Conservation (phyloP, 1,140 invertebrate species). For the Delia radicum region DNA sequence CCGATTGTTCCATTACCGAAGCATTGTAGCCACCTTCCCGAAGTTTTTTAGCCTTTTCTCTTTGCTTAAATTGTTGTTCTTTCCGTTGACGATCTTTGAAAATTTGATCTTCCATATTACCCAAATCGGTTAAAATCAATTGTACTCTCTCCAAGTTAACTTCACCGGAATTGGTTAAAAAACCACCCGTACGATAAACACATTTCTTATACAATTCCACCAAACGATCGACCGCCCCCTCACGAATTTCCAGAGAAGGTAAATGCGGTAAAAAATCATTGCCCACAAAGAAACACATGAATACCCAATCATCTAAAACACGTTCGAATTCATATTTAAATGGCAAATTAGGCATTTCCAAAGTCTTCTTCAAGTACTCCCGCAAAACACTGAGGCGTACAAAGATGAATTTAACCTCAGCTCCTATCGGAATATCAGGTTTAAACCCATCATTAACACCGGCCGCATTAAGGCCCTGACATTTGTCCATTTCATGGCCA, state of each 20-base stretch:
- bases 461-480: constrained; percentile 67
- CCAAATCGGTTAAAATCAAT: constrained; percentile 90
- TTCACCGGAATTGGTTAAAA: constrained; percentile 91
- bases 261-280: constrained; percentile 99
- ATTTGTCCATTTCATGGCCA: constrained; percentile 96
- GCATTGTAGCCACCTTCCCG: constrained; percentile 51
- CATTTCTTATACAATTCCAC: constrained; percentile 93
- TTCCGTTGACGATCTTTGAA: constrained; percentile 88
- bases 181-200: constrained; percentile 93
- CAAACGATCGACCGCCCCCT: constrained; percentile 95
- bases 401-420: constrained; percentile 84
- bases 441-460: constrained; percentile 41
- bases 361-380: constrained; percentile 92
- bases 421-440: constrained; percentile 60
- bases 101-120: constrained; percentile 95
- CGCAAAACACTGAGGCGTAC: constrained; percentile 88
- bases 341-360: constrained; percentile 90
- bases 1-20: constrained; percentile 52
- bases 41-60: constrained; percentile 72
- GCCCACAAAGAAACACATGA: constrained; percentile 99
- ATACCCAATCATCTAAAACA: constrained; percentile 98
- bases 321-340: constrained; percentile 88
- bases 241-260: constrained; percentile 96
- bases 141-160: constrained; percentile 92
- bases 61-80: constrained; percentile 77